Base-by-base conservation (phyloP, 2,113 vertebrate genomes). In the Guaruba guarouba region DNA sequence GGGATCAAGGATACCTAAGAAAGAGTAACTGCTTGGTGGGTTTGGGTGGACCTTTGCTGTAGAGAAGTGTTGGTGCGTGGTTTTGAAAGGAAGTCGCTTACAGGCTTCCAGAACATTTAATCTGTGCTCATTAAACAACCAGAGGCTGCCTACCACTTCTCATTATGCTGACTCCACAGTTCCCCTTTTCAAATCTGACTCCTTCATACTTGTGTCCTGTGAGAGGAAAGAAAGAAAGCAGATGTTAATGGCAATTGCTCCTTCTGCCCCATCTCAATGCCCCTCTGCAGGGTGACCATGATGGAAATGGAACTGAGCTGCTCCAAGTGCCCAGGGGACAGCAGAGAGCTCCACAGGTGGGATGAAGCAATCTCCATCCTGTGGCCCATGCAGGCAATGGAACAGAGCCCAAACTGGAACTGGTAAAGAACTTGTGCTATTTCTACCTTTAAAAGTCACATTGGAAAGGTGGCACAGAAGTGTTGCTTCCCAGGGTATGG, bases 121-220 rank as follows among this genome's bases (percentile, higher is more conserved):
- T 43, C 79, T 2, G 19, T 23, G 20, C 28, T 82, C 31, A 5
- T 37, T 28, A 39, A 61, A 61, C 63, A 75, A 49, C 28, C 66
- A 89, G 74, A 54, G 52, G 2, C 7, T 64, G 96, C 99, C 96
- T 98, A 99, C 99, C 99, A 17, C 99, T 99, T 89, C 99, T 98
- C 99, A 99, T 99, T 89, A 99, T 99, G 98, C 99, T 99, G 97
- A 99, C 99, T 48, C 99, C 99, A 62, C 99, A 99, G 98, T 99
- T 99, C 78, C 99, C 99, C 97, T 99, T 99, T 94, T 99, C 99
- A 82, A 99, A 99, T 95, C 99, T 98, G 67, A 99, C 99, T 92
- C 99, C 99, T 78, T 99, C 99, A 35, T 99, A 99, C 88, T 99
- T 99, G 98, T 99, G 99, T 82, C 99, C 99, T 99, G 97, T 86